Base-by-base conservation (phyloP, 2,797 vertebrate species). In the Arrhamphus sclerolepis region DNA sequence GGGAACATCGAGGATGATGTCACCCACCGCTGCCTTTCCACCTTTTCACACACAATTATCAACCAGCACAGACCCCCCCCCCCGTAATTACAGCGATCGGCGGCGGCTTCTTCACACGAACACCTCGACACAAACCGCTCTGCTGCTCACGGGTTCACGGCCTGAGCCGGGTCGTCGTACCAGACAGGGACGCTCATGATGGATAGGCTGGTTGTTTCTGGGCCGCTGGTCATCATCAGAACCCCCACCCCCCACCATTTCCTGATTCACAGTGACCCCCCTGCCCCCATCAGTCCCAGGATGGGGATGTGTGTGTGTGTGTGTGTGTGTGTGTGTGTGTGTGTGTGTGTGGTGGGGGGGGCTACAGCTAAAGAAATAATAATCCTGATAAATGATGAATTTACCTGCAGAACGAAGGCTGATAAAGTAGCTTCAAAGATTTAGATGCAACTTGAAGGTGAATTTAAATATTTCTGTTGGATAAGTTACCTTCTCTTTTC, bases 181-280 rank as follows among this genome's bases (percentile, higher is more conserved):
- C 51, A 81, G 83, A 87, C 72, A 87, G 77, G 49, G 78, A 58
- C 56, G 2, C 63, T 38, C 50, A 6, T 90, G 89, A 91, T 89
- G 85, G 84, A 91, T 91, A 85, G 66, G 67, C 66, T 54, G 46
- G 6, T 28, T 40, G 80, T 86, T 87, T 88, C 85, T 82, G 82
- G 83, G 77, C 84, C 70, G 61, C 82, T 87, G 87, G 78, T 86
- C 86, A 88, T 89, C 89, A 79, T 77, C 72, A 38, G 63, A 44
- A 75, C 69, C 56, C 60, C 48, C 51, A 21, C 38, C 24, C 48
- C 20, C 44, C 31, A 65, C 76, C 66, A 66, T 84, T 89, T 87
- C 87, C 88, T 83, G 78, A 70, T 70, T 75, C 28, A 20, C 29
- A 0, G 56, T 87, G 83, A 89, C 87, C 84, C 62, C 72, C 54